Evolutionary conservation across 1,140 invertebrate genomes (phyloP).

Genomic region (Parapsyche elsis): DNA sequence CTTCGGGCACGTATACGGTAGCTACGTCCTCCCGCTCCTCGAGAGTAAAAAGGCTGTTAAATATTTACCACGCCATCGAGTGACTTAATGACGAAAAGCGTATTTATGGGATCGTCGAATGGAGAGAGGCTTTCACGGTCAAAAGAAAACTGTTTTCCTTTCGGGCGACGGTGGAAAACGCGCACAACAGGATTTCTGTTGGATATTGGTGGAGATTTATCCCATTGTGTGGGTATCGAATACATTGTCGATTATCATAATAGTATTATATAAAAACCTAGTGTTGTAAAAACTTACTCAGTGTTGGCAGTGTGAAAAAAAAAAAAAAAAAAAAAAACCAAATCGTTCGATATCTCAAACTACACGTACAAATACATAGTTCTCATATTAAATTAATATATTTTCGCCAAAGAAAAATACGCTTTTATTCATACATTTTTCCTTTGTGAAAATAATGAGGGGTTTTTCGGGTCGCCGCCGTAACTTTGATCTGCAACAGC

Average conservation of each 20-base stretch:
- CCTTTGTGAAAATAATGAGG: not conserved
- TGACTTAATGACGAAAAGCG: slow-evolving; percentile 23
- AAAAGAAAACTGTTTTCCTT: slow-evolving; percentile 1
- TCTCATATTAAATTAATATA: not conserved
- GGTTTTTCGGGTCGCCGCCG: not conserved
- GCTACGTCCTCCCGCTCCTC: not conserved
- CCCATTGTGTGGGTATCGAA: not conserved
- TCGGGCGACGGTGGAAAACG: not conserved
- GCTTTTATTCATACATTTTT: not conserved
- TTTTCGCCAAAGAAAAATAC: not conserved
- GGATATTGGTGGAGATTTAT: not conserved
- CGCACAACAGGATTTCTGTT: not conserved
- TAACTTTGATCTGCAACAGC: not conserved
- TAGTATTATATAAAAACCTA: too few relatives aligned
- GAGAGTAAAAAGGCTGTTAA: slow-evolving; percentile 32
- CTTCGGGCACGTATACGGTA: not conserved
- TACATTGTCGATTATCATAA: not conserved
- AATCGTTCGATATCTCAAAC: too few relatives aligned
- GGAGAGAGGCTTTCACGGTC: not conserved
- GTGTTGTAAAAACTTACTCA: too few relatives aligned
- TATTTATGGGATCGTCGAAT: slow-evolving; percentile 7
- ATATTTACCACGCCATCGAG: slow-evolving; percentile 36
- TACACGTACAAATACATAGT: too few relatives aligned
- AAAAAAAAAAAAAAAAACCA: too few relatives aligned
- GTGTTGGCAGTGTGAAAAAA: too few relatives aligned